Percentiles rank a stretch among this genome's conserved stretches.
phyloP scores from a whole-genome alignment of 2,113 vertebrate species.

The Aleadryas rufinucha region DNA sequence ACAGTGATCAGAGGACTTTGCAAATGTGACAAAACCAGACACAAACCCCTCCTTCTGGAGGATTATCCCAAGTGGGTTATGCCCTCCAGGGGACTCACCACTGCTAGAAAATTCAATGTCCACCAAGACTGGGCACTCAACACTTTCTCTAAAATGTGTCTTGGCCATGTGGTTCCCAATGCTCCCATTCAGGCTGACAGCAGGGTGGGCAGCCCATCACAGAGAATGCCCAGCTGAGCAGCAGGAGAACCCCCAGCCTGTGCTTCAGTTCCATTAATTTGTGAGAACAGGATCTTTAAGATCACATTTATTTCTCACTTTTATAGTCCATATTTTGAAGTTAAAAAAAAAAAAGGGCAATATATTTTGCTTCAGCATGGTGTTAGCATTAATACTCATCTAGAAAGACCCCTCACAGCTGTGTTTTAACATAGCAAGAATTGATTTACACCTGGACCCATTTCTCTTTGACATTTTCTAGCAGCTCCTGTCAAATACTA shows the following conservation, averaged over 20 bases:
- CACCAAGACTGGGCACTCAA: background rate
- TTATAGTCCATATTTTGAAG: background rate
- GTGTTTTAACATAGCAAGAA: background rate
- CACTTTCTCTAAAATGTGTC: accelerated
- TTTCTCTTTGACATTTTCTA: background rate
- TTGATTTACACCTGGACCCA: background rate
- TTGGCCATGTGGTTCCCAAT: too few relatives aligned
- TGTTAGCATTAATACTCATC: background rate
- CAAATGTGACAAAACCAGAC: accelerated
- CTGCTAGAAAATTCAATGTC: background rate
- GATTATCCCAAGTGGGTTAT: background rate
- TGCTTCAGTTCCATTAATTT: background rate
- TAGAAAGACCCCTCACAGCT: background rate
- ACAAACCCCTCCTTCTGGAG: background rate
- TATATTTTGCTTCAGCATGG: background rate
- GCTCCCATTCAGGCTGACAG: background rate
- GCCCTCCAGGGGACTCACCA: background rate
- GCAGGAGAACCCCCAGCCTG: background rate
- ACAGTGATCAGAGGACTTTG: accelerated
- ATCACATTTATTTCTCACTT: background rate
- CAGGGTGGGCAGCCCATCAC: background rate
- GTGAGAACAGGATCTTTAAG: background rate
- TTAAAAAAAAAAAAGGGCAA: background rate
- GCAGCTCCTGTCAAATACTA: background rate
- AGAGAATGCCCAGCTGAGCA: accelerated